Evolutionary conservation across 2,888 invertebrate species (phyloP).

Genomic region (Hermaeophaga mercurialis): DNA sequence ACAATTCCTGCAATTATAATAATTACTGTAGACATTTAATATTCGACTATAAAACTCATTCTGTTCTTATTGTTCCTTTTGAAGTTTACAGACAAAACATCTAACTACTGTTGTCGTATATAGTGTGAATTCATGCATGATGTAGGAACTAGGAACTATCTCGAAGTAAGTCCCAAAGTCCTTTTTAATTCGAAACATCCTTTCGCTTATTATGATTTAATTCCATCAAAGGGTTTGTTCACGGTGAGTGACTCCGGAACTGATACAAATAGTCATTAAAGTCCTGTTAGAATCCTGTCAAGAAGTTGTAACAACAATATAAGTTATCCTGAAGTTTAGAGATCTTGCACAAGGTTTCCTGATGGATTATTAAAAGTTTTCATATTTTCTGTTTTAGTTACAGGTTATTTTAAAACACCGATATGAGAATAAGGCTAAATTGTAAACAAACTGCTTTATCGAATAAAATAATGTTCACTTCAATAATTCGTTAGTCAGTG

Average conservation of each 20-base stretch:
- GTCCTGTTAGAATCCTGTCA: conserved; percentile 30
- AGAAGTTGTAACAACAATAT: conserved; percentile 37
- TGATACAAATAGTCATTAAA: conserved; percentile 32
- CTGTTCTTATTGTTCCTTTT: too few species aligned
- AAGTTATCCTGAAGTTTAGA: conserved; percentile 37
- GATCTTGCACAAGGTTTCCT: conserved; percentile 25
- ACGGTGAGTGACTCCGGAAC: conserved; percentile 21
- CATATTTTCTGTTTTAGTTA: conserved; percentile 37
- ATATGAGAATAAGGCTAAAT: conserved; percentile 11
- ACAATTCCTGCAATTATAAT: too few species aligned
- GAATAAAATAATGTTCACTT: conserved; percentile 33
- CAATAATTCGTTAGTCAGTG: too few species aligned
- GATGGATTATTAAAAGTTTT: conserved; percentile 42
- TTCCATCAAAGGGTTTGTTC: conserved; percentile 19
- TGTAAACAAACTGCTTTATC: conserved; percentile 16
- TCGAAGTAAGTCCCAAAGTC: too few species aligned
- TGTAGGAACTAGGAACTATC: too few species aligned
- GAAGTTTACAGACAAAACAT: too few species aligned
- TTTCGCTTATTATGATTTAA: conserved; percentile 14
- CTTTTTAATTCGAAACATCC: too few species aligned
- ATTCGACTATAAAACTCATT: too few species aligned
- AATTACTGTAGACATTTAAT: too few species aligned
- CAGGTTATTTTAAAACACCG: conserved; percentile 25
- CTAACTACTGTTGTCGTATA: too few species aligned
- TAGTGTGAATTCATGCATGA: too few species aligned